These are phyloP conservation scores for Podotricha telesiphe DNA, from an alignment of 2,888 invertebrate species.

Conservation along the genomic window DNA sequence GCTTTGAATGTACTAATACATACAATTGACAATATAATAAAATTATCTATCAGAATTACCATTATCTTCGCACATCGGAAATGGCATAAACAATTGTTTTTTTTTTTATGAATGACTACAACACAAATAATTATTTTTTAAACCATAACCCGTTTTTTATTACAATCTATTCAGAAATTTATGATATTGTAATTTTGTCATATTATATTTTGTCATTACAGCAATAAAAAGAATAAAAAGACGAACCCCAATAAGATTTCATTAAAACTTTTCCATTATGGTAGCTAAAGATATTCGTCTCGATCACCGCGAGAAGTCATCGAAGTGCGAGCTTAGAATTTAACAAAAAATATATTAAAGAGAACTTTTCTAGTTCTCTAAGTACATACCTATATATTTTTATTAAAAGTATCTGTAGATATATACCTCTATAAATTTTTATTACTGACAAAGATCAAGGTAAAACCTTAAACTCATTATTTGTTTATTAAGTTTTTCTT, in stretches of 20 bases:
- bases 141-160: background rate
- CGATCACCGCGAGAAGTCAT: conserved; percentile 5
- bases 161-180: background rate
- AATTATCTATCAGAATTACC: background rate
- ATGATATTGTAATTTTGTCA: background rate
- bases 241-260: background rate
- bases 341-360: background rate
- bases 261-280: conserved; percentile 22
- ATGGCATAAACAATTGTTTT: background rate
- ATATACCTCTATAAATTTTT: background rate
- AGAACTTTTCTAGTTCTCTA: background rate
- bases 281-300: conserved; percentile 1
- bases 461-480: background rate
- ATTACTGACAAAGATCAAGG: background rate
- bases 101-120: background rate
- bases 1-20: no score
- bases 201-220: background rate
- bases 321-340: conserved; percentile 12
- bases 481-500: background rate
- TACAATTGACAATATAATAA: background rate
- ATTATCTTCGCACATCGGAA: conserved; percentile 11
- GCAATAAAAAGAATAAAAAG: background rate
- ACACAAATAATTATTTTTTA: background rate
- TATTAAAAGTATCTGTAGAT: background rate
- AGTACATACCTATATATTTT: background rate